A percentile compares a stretch with the other conserved stretches of the same genome.
Evolutionary conservation across 2,797 vertebrate species (phyloP).

Genomic region (Synanceia verrucosa): DNA sequence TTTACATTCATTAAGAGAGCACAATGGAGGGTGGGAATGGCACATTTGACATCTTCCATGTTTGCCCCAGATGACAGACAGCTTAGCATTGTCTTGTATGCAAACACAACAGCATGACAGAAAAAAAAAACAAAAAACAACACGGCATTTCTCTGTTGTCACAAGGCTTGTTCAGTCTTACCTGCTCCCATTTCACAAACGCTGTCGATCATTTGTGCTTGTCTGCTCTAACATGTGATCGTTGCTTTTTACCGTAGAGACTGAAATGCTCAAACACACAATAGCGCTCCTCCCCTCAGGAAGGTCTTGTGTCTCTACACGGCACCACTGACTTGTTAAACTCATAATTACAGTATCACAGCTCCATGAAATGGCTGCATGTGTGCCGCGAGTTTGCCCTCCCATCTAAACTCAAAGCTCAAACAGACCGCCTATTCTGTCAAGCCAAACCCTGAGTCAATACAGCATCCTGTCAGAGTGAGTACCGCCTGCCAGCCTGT

Average conservation of each 20-base stretch:
- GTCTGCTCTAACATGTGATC: conserved; percentile 62
- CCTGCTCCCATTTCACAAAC: conserved; percentile 59
- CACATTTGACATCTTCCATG: conserved; percentile 41
- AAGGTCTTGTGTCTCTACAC: conserved; percentile 58
- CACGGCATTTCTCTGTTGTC: conserved; percentile 47
- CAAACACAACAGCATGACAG: conserved; percentile 47
- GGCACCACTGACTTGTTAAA: conserved; percentile 41
- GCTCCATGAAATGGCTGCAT: conserved; percentile 43
- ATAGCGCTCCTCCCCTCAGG: conserved; percentile 61
- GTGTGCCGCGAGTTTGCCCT: conserved; percentile 56
- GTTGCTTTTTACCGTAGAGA: conserved; percentile 29
- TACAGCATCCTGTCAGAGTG: conserved; percentile 73
- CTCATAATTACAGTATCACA: conserved; percentile 69
- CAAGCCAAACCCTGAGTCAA: conserved; percentile 71
- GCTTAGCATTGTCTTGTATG: conserved; percentile 51
- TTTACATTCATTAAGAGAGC: conserved; percentile 41
- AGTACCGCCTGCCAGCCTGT: conserved; percentile 67
- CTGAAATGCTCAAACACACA: conserved; percentile 43
- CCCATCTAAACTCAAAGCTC: conserved; percentile 63
- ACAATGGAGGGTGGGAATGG: conserved; percentile 27
- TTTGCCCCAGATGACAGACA: conserved; percentile 61
- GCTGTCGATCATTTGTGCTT: conserved; percentile 58
- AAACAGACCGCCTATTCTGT: conserved; percentile 73
- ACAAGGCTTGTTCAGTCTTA: conserved; percentile 53
- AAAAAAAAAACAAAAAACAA: conserved; percentile 50